Evolutionary conservation across 2,113 vertebrate species (phyloP).

Genomic region (Mus spicilegus): DNA sequence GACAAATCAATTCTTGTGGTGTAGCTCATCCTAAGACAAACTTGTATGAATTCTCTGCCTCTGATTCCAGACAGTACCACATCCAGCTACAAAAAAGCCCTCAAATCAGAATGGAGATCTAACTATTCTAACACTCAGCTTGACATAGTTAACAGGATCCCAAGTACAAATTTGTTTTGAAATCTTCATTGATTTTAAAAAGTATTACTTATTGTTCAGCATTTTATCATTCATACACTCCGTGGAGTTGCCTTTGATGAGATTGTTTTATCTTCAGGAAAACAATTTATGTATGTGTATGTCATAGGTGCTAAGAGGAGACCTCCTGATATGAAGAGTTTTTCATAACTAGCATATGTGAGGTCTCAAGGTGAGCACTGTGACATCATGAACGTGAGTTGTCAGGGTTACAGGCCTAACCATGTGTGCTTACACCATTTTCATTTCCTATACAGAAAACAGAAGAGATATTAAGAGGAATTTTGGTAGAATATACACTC

Average conservation of each 20-base stretch:
- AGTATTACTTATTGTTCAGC: neutral
- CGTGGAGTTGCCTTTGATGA: neutral
- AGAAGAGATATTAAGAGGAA: neutral
- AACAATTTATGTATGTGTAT: neutral
- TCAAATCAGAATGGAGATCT: slow-evolving; percentile 1
- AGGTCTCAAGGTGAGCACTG: neutral
- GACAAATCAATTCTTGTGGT: no score
- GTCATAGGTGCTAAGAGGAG: neutral
- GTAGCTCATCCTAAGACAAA: no score
- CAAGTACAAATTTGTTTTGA: slow-evolving; percentile 59
- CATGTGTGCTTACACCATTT: slow-evolving; percentile 57
- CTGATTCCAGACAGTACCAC: neutral
- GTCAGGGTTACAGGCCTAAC: slow-evolving; percentile 37
- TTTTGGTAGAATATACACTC: slow-evolving; percentile 15
- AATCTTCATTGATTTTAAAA: slow-evolving; percentile 40
- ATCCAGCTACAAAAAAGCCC: neutral
- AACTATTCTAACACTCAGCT: slow-evolving; percentile 3
- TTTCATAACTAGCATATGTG: neutral
- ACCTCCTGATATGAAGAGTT: neutral
- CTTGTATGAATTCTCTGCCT: no score
- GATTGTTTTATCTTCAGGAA: slow-evolving; percentile 26
- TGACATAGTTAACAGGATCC: neutral
- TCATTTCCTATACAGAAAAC: neutral
- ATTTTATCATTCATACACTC: slow-evolving; percentile 26
- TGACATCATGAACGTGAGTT: neutral